These are phyloP conservation scores for Periplaneta americana DNA, from an alignment of 1,140 invertebrate genomes.

Conservation along the genomic window DNA sequence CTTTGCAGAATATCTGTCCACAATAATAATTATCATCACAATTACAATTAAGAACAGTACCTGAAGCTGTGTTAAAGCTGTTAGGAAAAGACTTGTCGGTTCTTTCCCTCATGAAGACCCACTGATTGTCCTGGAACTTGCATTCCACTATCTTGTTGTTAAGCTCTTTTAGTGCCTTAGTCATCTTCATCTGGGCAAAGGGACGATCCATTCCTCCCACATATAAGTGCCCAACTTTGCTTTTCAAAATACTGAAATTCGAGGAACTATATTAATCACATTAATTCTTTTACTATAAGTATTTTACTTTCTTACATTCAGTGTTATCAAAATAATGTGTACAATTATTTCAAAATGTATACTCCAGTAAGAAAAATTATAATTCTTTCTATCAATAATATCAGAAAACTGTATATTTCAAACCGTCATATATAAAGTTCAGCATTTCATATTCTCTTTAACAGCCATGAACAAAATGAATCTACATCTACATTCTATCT, in stretches of 20 bases:
- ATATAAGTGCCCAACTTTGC: constrained; percentile 71
- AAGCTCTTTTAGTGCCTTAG: constrained; percentile 68
- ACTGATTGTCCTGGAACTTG: constrained; percentile 65
- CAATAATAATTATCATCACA: too few relatives aligned
- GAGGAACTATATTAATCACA: neutral
- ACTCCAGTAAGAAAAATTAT: too few relatives aligned
- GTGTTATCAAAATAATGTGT: too few relatives aligned
- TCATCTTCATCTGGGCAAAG: constrained; percentile 69
- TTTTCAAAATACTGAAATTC: constrained; percentile 58
- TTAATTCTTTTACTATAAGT: neutral
- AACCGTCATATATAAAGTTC: too few relatives aligned
- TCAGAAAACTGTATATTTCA: too few relatives aligned
- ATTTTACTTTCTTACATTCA: neutral
- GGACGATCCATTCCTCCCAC: constrained; percentile 63
- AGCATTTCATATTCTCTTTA: too few relatives aligned
- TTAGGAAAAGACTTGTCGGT: constrained; percentile 98
- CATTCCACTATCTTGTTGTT: constrained; percentile 98
- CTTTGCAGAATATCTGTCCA: too few relatives aligned
- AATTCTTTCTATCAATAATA: too few relatives aligned
- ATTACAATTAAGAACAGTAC: constrained; percentile 51
- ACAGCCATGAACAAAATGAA: too few relatives aligned
- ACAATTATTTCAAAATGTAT: too few relatives aligned
- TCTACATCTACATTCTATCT: too few relatives aligned
- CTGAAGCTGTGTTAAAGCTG: constrained; percentile 69
- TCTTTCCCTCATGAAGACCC: constrained; percentile 94